Evolutionary conservation across 2,888 invertebrate genomes (phyloP), one percentile per base, ranked within the genome.

Genomic region (Drosophila subquinaria): DNA sequence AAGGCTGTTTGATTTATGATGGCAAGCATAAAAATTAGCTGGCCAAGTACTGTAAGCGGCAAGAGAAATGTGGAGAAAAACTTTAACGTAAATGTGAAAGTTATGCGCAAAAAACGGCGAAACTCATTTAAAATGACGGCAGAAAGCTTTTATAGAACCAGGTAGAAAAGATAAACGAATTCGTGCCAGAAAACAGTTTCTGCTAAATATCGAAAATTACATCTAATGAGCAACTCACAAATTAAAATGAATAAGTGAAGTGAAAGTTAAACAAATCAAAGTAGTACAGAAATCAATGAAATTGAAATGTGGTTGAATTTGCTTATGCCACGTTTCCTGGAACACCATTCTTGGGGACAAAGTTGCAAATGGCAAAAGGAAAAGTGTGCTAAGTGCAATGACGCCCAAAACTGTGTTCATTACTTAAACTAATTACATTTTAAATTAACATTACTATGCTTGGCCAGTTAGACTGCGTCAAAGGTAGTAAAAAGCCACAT

Each of bases 401-500:
- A 69, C 65, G 76, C 73, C 75, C 78, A 77, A 87, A 90, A 90
- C 85, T 81, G 76, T 82, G 88, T 90, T 90, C 90, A 88, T 90
- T 90, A 90, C 90, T 90, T 90, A 87, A 88, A 82, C 87, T 87
- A 87, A 87, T 87, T 87, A 88, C 89, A 88, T 87, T 87, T 87
- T 84, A 87, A 87, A 82, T 87, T 81, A 87, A 87, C 89, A 81
- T 79, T 81, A 79, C 74, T 60, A 66, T 47, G 47, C 76, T 50
- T 30, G 69, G 66, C 53, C 71, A 78, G 72, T 73, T 67, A 73
- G 69, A 67, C 61, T 60, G 59, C 50, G 47, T 33, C 60, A 47
- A 64, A 43, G 67, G 84, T 69, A 83, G 69, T 82, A 74, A 81
- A 83, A 71, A 72, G 67, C 57, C 74, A 64, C 82, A 79, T 73